Percentiles rank a stretch among this genome's conserved stretches.
Conservation (phyloP, 1,140 invertebrate genomes). For the Watersipora subatra region DNA sequence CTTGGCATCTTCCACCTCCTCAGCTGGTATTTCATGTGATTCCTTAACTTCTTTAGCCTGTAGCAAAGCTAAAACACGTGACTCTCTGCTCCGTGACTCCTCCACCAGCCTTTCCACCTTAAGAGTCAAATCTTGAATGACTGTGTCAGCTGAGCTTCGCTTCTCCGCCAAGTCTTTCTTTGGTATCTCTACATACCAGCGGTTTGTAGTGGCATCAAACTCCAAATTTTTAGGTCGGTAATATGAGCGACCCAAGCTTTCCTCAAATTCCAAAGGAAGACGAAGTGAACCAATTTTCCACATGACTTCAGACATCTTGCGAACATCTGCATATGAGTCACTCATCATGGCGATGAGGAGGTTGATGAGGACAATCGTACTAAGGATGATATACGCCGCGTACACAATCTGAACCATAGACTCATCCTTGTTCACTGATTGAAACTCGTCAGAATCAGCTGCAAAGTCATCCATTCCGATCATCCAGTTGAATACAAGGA, state of each 20-base stretch:
- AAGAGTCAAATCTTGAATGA: background rate
- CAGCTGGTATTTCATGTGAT: too few relatives aligned
- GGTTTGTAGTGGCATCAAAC: background rate
- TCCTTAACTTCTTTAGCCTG: background rate
- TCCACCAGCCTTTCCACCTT: background rate
- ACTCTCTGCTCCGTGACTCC: background rate
- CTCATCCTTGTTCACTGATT: slow-evolving; percentile 10
- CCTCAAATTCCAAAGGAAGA: slow-evolving; percentile 24
- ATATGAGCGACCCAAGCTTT: background rate
- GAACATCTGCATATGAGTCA: slow-evolving; percentile 26
- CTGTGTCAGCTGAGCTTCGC: background rate
- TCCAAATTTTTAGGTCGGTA: background rate
- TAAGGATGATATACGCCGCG: slow-evolving; percentile 25
- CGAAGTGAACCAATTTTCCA: slow-evolving; percentile 27
- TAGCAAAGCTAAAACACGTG: background rate
- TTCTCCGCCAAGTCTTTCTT: background rate
- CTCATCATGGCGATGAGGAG: slow-evolving; percentile 36
- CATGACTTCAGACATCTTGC: slow-evolving; percentile 13
- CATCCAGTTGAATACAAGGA: slow-evolving; percentile 25
- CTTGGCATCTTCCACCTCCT: too few relatives aligned
- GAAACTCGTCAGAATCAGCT: slow-evolving; percentile 13
- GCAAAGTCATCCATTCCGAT: slow-evolving; percentile 25
- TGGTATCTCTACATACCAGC: background rate
- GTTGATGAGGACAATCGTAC: slow-evolving; percentile 27
- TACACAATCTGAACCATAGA: slow-evolving; percentile 20